Base-by-base conservation (phyloP, 1,140 invertebrate genomes). In the Venustaconcha ellipsiformis region DNA sequence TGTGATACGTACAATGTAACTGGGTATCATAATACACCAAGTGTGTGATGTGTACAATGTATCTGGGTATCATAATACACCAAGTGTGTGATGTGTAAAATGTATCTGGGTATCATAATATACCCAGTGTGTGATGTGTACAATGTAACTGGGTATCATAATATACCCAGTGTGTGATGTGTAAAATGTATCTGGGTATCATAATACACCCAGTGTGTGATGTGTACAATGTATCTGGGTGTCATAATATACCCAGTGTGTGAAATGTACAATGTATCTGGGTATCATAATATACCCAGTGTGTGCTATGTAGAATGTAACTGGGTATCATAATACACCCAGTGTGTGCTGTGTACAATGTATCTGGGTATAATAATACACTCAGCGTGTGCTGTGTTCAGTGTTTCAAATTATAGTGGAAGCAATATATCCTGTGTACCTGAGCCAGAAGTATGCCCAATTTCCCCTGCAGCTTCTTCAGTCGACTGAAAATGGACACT, bases 371-470 rank as follows among this genome's bases (percentile, higher is more conserved):
- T n/a, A 11, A 8, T 15, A 60, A 23, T 15, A 14, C 15, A 23
- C 18, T 11, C 48, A 57, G 55, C 60, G 14, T 13, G 37, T 15
- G 2, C 15, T 20, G 18, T 17, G 72, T 17, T 20, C 12, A n/a
- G 13, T 14, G 59, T 6, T 15, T 37, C n/a, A 23, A n/a, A 15
- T 26, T 66, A 13, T 58, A 26, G 20, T 30, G 14, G 57, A 30
- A 14, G 13, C 18, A 63, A 3, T 66, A 18, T 13, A 17, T 15
- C n/a, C 8, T 59, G 67, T 59, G 59, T 78, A 88, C 86, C 83
- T 89, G 86, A 66, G 88, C 85, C 18, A 88, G 80, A 57, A 89
- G 79, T 11, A 89, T 79, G 59, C 87, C 80, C 14, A 89, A 74
- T 77, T 88, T 88, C 23, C 88, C 88, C 60, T 88, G 85, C 62